Evolutionary conservation across 2,888 invertebrate species (phyloP), one percentile per base, ranked within the genome.

Genomic region (Drosophila pseudotalamancana): DNA sequence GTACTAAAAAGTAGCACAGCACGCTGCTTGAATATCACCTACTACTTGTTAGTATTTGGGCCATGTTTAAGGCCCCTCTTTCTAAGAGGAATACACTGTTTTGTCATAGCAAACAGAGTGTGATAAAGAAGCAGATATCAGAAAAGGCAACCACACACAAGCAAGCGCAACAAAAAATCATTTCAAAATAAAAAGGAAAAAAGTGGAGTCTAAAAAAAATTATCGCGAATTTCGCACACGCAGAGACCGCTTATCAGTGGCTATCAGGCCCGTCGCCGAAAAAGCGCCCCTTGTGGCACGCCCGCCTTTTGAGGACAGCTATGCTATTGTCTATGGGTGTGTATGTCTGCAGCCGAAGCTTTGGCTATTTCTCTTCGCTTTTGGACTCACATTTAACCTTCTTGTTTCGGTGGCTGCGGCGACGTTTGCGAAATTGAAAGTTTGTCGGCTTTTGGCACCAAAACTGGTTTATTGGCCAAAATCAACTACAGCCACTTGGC

Each of bases 341-440:
- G 12, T 12, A 14, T 16, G 37, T 12, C 31, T 19, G n/a, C 12
- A 50, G 32, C 40, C 31, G 27, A 9, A 40, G 46, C 35, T 60
- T 45, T 16, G 29, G 39, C 25, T 34, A 9, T 4, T 50, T 29
- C 16, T 49, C 39, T 34, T 9, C 43, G 21, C 37, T 14, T 25
- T 39, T 45, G 51, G 14, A 29, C 12, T 81, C 80, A 80, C 80
- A 67, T 77, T 80, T 80, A 81, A 80, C 80, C 82, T 80, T 80
- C 73, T 61, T 51, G 54, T 32, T 55, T 21, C 27, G 27, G 40
- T 48, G 31, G 42, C 50, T 32, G 50, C 34, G 45, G 49, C 72
- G 35, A 23, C 67, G 77, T 73, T 78, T 83, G 39, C 76, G 78
- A 81, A 81, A 81, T 83, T 83, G 81, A 81, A 81, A 81, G 83